Evolutionary conservation across 2,113 vertebrate genomes (phyloP), one percentile per base, ranked within the genome.

Genomic region (Grallaria varia): DNA sequence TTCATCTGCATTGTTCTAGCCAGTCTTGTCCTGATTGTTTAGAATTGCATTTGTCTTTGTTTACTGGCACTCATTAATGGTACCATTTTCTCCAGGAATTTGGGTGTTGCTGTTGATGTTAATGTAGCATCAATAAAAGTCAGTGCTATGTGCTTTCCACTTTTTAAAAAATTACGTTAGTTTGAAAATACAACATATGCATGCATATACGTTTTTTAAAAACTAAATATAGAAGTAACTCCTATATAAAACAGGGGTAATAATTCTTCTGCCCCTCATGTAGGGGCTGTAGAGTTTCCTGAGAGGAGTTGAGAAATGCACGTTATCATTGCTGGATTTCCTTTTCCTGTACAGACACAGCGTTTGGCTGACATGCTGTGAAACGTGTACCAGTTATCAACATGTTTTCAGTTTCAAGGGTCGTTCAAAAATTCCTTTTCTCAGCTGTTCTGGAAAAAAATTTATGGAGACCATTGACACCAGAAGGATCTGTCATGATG

Each of bases 261-360:
- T 74, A 88, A 67, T 94, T 89, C 23, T 72, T 68, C 56, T 90
- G 22, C 24, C 31, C 6, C 33, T 77, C 24, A 5, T 49, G 42
- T 39, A 7, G 56, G 28, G 66, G 44, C 67, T 82, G 45, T 80
- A 39, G 77, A 68, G 69, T 77, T 93, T 92, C 88, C 88, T 78
- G 88, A 84, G 69, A 59, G 64, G 47, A 89, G 78, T 66, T 96
- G 89, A 90, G 90, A 94, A 94, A 94, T 87, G 56, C 47, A 27
- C 31, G 62, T 91, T 95, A 60, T 88, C 90, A 14, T 68, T 96
- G 79, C 90, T 94, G 84, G 79, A 86, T 93, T 97, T 96, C 95
- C 92, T 90, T 44, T 96, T 95, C 90, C 92, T 90, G 83, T 59
- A 9, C 49, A 86, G 90, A 16, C 75, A 3, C 37, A 40, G 76